Percentiles rank a stretch among this genome's conserved stretches.
phyloP scores from a whole-genome alignment of 2,888 invertebrate species.

The Thera obeliscata region DNA sequence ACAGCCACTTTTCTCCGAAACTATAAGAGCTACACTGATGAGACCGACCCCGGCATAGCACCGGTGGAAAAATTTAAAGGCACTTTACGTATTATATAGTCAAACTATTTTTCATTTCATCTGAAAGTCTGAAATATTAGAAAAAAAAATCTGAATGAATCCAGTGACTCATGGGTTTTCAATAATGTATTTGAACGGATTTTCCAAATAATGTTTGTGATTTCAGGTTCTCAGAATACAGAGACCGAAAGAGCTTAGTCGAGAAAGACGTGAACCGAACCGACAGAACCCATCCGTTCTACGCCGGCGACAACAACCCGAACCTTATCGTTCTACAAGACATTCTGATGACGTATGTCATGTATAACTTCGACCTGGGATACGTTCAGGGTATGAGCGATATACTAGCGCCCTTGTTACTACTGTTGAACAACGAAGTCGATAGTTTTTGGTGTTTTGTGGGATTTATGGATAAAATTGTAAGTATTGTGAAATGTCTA shows the following conservation, averaged over 20 bases:
- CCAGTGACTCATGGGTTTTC: too few species aligned
- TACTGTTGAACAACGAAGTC: conserved; percentile 95
- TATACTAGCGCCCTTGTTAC: conserved; percentile 95
- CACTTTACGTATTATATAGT: too few species aligned
- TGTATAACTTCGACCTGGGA: conserved; percentile 99
- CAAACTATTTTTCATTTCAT: too few species aligned
- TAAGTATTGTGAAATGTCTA: conserved; percentile 71
- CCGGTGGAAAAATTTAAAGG: too few species aligned
- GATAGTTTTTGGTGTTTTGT: conserved; percentile 99
- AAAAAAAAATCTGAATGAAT: too few species aligned
- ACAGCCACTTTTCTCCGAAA: too few species aligned
- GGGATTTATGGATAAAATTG: conserved; percentile 98
- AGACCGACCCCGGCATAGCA: too few species aligned
- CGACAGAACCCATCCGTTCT: conserved; percentile 93
- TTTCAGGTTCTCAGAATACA: conserved; percentile 90
- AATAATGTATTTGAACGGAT: too few species aligned
- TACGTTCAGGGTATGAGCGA: conserved; percentile 99
- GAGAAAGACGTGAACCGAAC: conserved; percentile 99
- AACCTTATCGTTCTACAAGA: conserved; percentile 94
- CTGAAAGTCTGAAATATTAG: too few species aligned
- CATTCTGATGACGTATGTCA: conserved; percentile 98
- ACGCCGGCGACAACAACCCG: conserved; percentile 96
- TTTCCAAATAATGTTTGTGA: conserved; percentile 40
- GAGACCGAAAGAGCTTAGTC: conserved; percentile 96
- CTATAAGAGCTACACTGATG: too few species aligned